These are phyloP conservation scores for Meteorus colon DNA, from an alignment of 2,888 invertebrate species.

Conservation along the genomic window DNA sequence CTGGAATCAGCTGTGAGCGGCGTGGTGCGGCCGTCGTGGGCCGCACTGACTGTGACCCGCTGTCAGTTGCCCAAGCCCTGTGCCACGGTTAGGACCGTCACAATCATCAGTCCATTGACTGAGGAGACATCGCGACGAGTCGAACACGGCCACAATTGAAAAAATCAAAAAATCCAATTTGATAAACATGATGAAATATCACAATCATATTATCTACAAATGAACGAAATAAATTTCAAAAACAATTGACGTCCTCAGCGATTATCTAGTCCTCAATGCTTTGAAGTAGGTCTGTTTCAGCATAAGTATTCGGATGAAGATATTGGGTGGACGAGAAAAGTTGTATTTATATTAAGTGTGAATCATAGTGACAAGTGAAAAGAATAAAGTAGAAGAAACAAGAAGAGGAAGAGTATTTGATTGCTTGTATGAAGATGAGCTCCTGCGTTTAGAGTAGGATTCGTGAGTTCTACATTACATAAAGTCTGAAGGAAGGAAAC, in stretches of 20 bases:
- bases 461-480: conserved; percentile 43
- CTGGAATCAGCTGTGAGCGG: conserved; percentile 68
- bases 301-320: conserved; percentile 5
- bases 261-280: conserved; percentile 15
- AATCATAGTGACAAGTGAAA: conserved; percentile 15
- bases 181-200: not conserved
- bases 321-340: not conserved
- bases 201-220: not conserved
- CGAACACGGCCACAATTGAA: conserved; percentile 8
- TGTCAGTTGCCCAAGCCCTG: conserved; percentile 74
- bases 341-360: not conserved
- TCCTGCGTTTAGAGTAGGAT: conserved; percentile 57
- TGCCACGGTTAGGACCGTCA: conserved; percentile 72
- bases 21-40: conserved; percentile 61
- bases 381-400: not conserved
- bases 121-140: conserved; percentile 32
- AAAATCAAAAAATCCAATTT: not conserved
- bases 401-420: conserved; percentile 33
- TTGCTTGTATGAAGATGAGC: conserved; percentile 60
- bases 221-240: not conserved
- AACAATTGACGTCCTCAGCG: conserved; percentile 12
- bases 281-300: not conserved
- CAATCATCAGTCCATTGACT: conserved; percentile 47
- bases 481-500: conserved; percentile 35
- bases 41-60: conserved; percentile 67